Base-by-base conservation (phyloP, 2,888 invertebrate genomes). In the Isotomurus palustris region DNA sequence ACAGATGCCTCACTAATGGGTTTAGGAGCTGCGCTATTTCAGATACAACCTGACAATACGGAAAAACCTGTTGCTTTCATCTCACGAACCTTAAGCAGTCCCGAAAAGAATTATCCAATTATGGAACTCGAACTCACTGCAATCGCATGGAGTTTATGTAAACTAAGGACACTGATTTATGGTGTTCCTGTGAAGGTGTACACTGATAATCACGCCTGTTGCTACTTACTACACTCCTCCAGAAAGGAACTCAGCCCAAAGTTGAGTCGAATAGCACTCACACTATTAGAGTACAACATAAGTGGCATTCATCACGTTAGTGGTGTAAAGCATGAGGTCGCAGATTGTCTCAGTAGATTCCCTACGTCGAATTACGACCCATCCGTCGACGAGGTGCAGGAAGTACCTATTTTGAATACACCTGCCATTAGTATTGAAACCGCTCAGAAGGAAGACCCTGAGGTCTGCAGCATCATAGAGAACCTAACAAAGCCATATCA, bases 31-130 rank as follows among this genome's bases (percentile, higher is more conserved):
- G 6, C 21, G 6, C 28, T 47, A 47, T 28, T n/a, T 47, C 47
- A 47, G 19, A 5, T 28, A 6, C 4, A 28, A 14, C 28, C 25
- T 22, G 32, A 32, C 32, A 28, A 28, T 8, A 8, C n/a, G 19
- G 47, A 47, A 29, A 6, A 24, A n/a, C 24, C 17, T 17, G 19
- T 17, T 28, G 47, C 47, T n/a, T 47, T 28, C 28, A 47, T 47
- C n/a, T 47, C 47, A 5, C 6, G 47, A 29, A 28, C 47, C 17
- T 19, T 47, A 10, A 47, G 29, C 17, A n/a, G n/a, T n/a, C n/a
- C n/a, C n/a, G 44, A 44, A 22, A 24, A 44, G 44, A 44, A 44
- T 10, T 24, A 22, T 44, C 19, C 44, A 22, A 10, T 24, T 22
- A 19, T 24, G 3, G 8, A 19, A 22, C 24, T 22, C 17, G 25